Conservation (phyloP, 2,113 vertebrate species). For the Callionymus lyra region DNA sequence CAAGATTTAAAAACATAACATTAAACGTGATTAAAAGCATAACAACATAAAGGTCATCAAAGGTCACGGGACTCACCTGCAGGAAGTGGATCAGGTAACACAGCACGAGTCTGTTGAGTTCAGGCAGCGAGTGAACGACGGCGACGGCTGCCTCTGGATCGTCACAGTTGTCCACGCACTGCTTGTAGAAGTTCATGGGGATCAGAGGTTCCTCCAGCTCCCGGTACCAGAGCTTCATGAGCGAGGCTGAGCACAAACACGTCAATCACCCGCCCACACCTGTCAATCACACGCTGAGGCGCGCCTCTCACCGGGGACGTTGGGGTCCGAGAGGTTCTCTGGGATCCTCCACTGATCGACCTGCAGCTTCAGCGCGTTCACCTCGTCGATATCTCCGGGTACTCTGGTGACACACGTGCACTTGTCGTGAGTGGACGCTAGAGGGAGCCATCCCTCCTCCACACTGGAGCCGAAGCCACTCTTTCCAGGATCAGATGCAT, state of each 20-base stretch:
- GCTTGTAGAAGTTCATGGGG: constrained; percentile 79
- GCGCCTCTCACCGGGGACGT: constrained; percentile 72
- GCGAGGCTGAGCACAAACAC: constrained; percentile 64
- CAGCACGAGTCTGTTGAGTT: constrained; percentile 81
- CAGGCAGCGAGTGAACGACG: constrained; percentile 78
- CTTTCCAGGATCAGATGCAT: too few species aligned
- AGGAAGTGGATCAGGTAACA: constrained; percentile 88
- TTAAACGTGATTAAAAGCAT: too few species aligned
- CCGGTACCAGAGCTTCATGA: constrained; percentile 86
- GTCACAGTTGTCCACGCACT: constrained; percentile 81
- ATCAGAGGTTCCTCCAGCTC: constrained; percentile 86
- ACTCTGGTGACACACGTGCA: constrained; percentile 61
- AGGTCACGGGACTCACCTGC: constrained; percentile 69
- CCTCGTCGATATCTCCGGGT: constrained; percentile 87
- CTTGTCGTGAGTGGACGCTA: constrained; percentile 36
- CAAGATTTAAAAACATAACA: too few species aligned
- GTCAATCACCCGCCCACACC: background rate
- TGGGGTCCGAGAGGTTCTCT: constrained; percentile 77
- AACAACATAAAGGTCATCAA: too few species aligned
- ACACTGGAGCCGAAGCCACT: background rate
- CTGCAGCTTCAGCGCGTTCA: constrained; percentile 83
- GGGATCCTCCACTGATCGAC: constrained; percentile 90
- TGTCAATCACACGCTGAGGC: background rate
- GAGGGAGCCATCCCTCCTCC: constrained; percentile 35
- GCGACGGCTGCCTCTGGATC: constrained; percentile 76